Evolutionary conservation across 2,113 vertebrate genomes (phyloP), one percentile per base, ranked within the genome.

Genomic region (Tupaia tana): DNA sequence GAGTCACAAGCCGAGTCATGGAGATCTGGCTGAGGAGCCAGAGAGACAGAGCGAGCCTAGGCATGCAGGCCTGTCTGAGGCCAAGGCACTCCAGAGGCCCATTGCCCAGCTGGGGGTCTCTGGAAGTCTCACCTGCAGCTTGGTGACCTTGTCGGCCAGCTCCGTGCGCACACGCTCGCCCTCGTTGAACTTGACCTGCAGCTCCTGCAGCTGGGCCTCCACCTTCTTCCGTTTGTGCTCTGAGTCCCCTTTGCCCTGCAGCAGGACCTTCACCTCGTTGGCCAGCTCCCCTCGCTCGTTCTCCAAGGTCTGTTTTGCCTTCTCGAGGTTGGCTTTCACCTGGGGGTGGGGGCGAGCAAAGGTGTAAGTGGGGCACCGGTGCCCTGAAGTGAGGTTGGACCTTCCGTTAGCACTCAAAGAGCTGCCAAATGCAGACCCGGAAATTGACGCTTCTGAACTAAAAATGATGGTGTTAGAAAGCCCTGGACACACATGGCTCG

Each of bases 311-410:
- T 99, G 99, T 97, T 99, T 99, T 29, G 99, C 98, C 97, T 99
- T 99, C 94, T 99, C 99, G 93, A 99, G 98, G 25, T 99, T 99
- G 74, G 98, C 99, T 98, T 99, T 99, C 96, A 99, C 99, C 99
- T 99, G 94, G 73, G 59, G 75, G 43, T 43, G 24, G 19, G 1
- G 20, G 15, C 10, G n/a, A 77, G 86, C 79, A n/a, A 43, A 25
- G 94, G 71, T 4, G 0, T 92, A 22, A 24, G 27, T 3, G 20
- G 66, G 27, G 34, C 13, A 5, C 3, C 19, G 0, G 0, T 6
- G 27, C 19, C 29, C 7, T 11, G n/a, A n/a, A 1, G 12, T 1
- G 4, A 8, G n/a, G 7, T 67, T 27, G 73, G 31, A 34, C 67
- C 66, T 8, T 56, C 86, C 19, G 29, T 20, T 0, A 12, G 3